Conservation (phyloP, 2,888 invertebrate genomes). For the Rhagophthalmus giganteus region DNA sequence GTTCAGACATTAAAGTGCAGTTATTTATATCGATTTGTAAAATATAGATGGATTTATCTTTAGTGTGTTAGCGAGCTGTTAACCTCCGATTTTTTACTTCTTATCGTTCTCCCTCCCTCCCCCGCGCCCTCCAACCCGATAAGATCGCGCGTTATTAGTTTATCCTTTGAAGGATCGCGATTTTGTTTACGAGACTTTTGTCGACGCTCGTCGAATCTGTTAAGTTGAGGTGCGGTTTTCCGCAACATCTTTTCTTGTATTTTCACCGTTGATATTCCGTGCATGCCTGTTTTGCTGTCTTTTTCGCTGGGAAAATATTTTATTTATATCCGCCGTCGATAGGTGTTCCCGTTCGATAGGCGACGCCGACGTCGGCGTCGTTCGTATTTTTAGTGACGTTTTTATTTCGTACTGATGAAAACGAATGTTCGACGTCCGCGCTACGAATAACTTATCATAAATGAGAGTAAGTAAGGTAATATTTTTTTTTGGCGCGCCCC, state of each 20-base stretch:
- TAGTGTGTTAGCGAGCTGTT: slow-evolving; percentile 22
- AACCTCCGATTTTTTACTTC: slow-evolving; percentile 14
- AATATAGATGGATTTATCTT: slow-evolving; percentile 31
- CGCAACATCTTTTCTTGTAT: slow-evolving; percentile 2
- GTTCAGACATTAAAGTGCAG: slow-evolving; percentile 42
- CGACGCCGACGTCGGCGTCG: slow-evolving; percentile 1
- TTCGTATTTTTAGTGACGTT: slow-evolving; percentile 4
- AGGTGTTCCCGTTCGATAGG: slow-evolving; percentile 10
- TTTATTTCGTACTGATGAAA: slow-evolving; percentile 17
- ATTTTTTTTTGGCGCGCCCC: no score
- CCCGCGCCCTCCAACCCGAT: slow-evolving; percentile 14
- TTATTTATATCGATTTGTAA: slow-evolving; percentile 42
- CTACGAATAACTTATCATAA: slow-evolving; percentile 12
- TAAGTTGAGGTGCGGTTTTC: not conserved
- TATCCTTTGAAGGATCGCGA: slow-evolving; percentile 2
- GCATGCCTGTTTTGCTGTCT: slow-evolving; percentile 12
- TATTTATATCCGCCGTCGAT: slow-evolving; percentile 14
- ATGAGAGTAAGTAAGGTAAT: not conserved
- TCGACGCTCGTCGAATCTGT: not conserved
- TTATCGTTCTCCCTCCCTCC: slow-evolving; percentile 8
- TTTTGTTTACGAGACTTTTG: no score
- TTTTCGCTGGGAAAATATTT: slow-evolving; percentile 13
- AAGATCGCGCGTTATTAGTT: slow-evolving; percentile 15
- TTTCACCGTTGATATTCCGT: slow-evolving; percentile 7
- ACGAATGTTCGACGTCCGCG: slow-evolving; percentile 3